Conservation (phyloP, 2,113 vertebrate species). For the Eolophus roseicapilla region DNA sequence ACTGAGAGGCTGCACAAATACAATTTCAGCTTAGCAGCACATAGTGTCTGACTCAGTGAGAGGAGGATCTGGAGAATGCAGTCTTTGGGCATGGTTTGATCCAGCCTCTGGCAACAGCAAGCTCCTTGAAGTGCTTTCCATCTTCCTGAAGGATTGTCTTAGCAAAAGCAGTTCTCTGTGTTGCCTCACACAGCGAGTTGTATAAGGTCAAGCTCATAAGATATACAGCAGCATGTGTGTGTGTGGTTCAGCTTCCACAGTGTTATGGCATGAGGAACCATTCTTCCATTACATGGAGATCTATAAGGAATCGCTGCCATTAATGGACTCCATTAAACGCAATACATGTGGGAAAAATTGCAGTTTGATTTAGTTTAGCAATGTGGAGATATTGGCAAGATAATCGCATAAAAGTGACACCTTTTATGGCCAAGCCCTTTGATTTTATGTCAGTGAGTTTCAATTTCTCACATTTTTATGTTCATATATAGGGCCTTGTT, state of each 20-base stretch:
- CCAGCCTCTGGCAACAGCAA: neutral
- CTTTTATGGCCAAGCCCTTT: slow-evolving; percentile 78
- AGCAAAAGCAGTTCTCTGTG: neutral
- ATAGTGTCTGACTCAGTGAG: fast-evolving
- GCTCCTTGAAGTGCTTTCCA: neutral
- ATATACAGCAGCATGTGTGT: neutral
- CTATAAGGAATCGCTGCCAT: slow-evolving; percentile 76
- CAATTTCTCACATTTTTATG: slow-evolving; percentile 79
- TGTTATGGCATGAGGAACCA: slow-evolving; percentile 45
- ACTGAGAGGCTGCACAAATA: neutral
- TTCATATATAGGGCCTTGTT: slow-evolving; percentile 68
- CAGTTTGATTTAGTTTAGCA: slow-evolving; percentile 81
- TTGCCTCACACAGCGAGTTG: neutral
- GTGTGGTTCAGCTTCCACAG: slow-evolving; percentile 11
- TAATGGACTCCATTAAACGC: slow-evolving; percentile 79
- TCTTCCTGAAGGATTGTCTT: slow-evolving; percentile 31
- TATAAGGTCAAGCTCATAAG: slow-evolving; percentile 46
- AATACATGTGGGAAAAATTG: slow-evolving; percentile 79
- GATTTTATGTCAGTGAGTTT: slow-evolving; percentile 82
- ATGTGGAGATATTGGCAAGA: slow-evolving; percentile 80
- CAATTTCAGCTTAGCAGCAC: neutral
- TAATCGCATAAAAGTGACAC: slow-evolving; percentile 82
- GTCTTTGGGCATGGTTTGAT: neutral
- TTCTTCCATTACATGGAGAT: slow-evolving; percentile 69
- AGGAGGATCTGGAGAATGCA: neutral